phyloP scores from a whole-genome alignment of 2,888 invertebrate species.

The Nomada hirtipes region DNA sequence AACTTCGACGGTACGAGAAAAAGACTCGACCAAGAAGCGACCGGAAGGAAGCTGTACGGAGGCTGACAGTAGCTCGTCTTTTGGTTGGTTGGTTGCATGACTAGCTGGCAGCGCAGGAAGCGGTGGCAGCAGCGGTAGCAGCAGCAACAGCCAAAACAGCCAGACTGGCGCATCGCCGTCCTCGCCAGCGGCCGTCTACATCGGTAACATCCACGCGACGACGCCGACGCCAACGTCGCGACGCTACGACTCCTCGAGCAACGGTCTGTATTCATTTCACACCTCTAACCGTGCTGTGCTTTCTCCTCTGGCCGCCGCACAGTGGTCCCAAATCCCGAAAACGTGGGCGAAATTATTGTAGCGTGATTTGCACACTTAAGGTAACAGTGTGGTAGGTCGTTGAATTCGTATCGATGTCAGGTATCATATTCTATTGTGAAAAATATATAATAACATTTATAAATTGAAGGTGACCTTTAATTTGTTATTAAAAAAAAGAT shows the following conservation, averaged over 20 bases:
- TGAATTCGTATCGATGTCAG: no score
- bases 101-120: constrained; percentile 78
- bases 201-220: constrained; percentile 70
- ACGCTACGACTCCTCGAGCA: constrained; percentile 79
- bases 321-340: no score
- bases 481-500: no score
- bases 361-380: no score
- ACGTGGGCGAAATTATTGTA: no score
- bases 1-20: constrained; percentile 16
- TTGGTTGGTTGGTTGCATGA: constrained; percentile 83
- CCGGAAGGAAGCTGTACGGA: constrained; percentile 49
- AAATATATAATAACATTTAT: no score
- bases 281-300: constrained; percentile 13
- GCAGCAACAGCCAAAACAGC: constrained; percentile 83
- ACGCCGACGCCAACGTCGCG: constrained; percentile 67
- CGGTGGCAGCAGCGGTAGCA: constrained; percentile 79
- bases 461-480: no score
- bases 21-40: constrained; percentile 35
- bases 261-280: constrained; percentile 79
- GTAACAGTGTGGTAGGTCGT: no score
- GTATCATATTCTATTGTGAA: no score
- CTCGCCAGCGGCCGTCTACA: constrained; percentile 69
- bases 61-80: constrained; percentile 76
- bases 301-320: constrained; percentile 18
- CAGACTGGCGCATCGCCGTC: constrained; percentile 78